Percentiles rank a stretch among this genome's conserved stretches.
These are phyloP conservation scores for Pammene aurita DNA, from an alignment of 2,888 invertebrate species.

Conservation along the genomic window DNA sequence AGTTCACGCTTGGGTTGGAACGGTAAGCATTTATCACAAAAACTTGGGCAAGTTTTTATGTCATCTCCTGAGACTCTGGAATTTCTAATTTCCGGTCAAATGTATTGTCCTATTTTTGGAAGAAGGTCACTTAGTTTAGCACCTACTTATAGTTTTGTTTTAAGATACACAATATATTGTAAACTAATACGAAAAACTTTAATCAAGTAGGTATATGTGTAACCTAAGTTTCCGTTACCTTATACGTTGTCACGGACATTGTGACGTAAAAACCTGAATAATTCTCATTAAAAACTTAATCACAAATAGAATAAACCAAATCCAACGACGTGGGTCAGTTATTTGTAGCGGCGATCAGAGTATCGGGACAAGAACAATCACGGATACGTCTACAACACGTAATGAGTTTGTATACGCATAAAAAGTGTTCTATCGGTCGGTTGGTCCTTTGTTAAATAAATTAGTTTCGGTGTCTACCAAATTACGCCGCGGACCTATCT, in stretches of 20 bases:
- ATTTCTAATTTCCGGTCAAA: conserved; percentile 73
- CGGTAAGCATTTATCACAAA: conserved; percentile 54
- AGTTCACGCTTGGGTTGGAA: conserved; percentile 45
- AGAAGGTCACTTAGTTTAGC: background rate
- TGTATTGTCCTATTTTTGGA: conserved; percentile 41
- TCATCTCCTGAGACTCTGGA: conserved; percentile 49
- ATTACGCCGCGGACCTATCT: conserved; percentile 82
- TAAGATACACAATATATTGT: background rate
- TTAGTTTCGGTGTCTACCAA: conserved; percentile 85
- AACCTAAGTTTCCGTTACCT: too few relatives aligned
- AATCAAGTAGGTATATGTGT: too few relatives aligned
- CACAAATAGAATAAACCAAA: conserved; percentile 21
- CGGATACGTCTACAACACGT: conserved; percentile 58
- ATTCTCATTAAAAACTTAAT: conserved; percentile 32
- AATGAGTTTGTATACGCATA: conserved; percentile 79
- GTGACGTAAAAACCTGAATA: conserved; percentile 7
- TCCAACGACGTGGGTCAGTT: conserved; percentile 16
- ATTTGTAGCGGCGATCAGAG: conserved; percentile 45
- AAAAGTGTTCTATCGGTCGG: conserved; percentile 80
- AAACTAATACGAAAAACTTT: background rate
- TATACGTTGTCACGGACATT: background rate
- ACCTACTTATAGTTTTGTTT: background rate
- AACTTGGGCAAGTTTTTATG: conserved; percentile 49
- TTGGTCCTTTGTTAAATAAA: conserved; percentile 83
- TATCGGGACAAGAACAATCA: conserved; percentile 55